Conservation (phyloP, 2,113 vertebrate genomes). For the Isurus oxyrinchus region DNA sequence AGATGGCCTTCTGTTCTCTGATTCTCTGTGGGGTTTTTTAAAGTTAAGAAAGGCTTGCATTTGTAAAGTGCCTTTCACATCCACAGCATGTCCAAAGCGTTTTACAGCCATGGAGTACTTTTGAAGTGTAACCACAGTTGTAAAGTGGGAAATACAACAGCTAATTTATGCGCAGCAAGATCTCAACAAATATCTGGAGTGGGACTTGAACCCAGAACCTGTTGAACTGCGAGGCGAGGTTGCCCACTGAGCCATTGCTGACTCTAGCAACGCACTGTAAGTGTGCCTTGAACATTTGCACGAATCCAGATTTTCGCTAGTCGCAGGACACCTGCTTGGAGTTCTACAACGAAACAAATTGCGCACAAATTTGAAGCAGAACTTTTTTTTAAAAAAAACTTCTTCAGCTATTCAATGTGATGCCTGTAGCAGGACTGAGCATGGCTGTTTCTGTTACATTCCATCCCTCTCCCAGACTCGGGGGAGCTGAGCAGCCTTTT, state of each 20-base stretch:
- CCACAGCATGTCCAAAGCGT: no score
- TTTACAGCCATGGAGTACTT: no score
- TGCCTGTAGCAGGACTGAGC: background rate
- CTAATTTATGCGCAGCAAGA: no score
- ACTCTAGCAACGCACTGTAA: background rate
- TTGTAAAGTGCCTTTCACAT: no score
- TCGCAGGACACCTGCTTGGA: background rate
- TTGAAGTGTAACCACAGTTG: no score
- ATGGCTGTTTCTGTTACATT: background rate
- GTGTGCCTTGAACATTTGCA: background rate
- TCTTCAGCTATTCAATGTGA: background rate
- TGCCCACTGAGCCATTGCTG: no score
- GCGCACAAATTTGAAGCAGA: background rate
- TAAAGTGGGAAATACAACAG: no score
- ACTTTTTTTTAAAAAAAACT: no score
- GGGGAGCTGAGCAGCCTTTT: background rate
- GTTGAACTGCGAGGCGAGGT: no score
- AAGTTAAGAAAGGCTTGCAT: no score
- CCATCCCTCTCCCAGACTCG: background rate
- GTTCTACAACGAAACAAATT: background rate
- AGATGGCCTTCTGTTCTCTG: background rate
- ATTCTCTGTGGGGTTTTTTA: background rate
- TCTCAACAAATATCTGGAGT: no score
- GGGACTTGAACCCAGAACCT: no score
- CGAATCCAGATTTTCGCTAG: background rate